Percentiles rank a stretch among this genome's conserved stretches.
Evolutionary conservation across 2,888 invertebrate species (phyloP).

Genomic region (Cephus sareptanus): DNA sequence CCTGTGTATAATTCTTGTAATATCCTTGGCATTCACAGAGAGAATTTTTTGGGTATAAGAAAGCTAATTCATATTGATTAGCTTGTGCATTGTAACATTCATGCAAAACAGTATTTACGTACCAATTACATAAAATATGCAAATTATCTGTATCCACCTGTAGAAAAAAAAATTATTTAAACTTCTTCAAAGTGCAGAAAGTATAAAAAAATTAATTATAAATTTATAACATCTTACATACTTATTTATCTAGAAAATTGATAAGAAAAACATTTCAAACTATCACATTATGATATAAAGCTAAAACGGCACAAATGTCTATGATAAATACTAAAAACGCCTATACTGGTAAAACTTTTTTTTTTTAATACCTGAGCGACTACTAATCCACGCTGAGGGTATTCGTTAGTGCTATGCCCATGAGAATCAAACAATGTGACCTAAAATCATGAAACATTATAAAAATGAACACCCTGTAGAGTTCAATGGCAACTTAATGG

Average conservation of each 20-base stretch:
- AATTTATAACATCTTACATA: neutral
- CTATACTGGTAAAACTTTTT: no score
- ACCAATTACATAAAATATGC: slow-evolving; percentile 67
- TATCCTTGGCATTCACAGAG: neutral
- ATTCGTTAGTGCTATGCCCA: slow-evolving; percentile 53
- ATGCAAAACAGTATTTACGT: slow-evolving; percentile 58
- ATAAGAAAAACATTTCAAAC: neutral
- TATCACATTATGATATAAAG: neutral
- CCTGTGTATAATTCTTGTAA: no score
- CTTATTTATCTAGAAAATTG: neutral
- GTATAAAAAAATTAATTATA: neutral
- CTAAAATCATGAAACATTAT: slow-evolving; percentile 43
- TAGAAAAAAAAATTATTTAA: neutral
- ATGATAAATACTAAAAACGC: neutral
- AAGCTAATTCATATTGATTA: slow-evolving; percentile 68
- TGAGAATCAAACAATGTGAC: slow-evolving; percentile 69
- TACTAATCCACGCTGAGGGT: slow-evolving; percentile 66
- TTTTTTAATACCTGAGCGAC: slow-evolving; percentile 63
- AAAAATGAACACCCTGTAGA: neutral
- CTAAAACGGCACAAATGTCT: neutral
- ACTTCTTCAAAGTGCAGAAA: neutral
- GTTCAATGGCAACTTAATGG: neutral
- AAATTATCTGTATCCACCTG: slow-evolving; percentile 54
- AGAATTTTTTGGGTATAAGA: slow-evolving; percentile 60
- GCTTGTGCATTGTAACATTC: slow-evolving; percentile 64